These are phyloP conservation scores for Synergus itoensis DNA, from an alignment of 2,888 invertebrate genomes.

Conservation along the genomic window DNA sequence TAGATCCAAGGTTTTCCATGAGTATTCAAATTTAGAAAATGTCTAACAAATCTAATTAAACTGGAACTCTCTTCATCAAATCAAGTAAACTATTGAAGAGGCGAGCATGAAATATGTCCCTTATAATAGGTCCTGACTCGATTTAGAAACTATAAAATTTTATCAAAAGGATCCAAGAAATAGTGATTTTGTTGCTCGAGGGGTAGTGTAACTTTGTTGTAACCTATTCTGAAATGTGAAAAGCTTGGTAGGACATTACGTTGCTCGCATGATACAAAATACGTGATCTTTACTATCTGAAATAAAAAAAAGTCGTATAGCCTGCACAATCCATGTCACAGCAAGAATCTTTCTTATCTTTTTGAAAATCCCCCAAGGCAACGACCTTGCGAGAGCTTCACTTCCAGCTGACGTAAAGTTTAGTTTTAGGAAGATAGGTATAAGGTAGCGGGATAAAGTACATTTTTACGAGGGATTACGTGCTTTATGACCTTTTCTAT, in stretches of 20 bases:
- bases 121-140: too few relatives aligned
- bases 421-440: conserved; percentile 51
- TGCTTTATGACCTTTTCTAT: conserved; percentile 69
- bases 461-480: conserved; percentile 74
- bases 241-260: background rate
- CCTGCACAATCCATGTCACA: conserved; percentile 36
- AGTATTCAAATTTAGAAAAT: background rate
- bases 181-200: background rate
- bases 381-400: conserved; percentile 38
- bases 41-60: background rate
- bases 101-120: too few relatives aligned
- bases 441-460: conserved; percentile 60
- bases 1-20: conserved; percentile 7
- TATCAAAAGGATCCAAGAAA: conserved; percentile 1
- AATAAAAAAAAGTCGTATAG: conserved; percentile 33
- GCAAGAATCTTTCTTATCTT: conserved; percentile 25
- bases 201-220: background rate
- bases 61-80: too few relatives aligned
- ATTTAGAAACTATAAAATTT: background rate
- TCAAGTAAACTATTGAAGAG: too few relatives aligned
- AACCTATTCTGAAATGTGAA: conserved; percentile 12
- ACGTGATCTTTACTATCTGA: conserved; percentile 21
- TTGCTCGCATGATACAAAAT: conserved; percentile 20
- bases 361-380: conserved; percentile 40
- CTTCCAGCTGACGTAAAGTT: conserved; percentile 44